Base-by-base conservation (phyloP, 2,888 invertebrate genomes). In the Erebia aethiops region DNA sequence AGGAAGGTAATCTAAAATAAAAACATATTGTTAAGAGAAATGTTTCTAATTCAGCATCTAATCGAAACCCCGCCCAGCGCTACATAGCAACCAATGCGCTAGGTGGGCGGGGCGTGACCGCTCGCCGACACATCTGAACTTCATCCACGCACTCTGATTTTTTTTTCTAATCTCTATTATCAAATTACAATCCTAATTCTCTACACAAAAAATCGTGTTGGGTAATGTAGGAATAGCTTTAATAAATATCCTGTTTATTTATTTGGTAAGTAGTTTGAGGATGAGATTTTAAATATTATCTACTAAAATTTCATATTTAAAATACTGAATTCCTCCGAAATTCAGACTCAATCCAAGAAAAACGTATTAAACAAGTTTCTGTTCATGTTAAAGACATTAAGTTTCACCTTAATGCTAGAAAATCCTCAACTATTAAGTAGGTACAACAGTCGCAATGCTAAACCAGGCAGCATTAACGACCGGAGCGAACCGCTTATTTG, bases 11-110 rank as follows among this genome's bases (percentile, higher is more conserved):
- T 35, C 35, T 35, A 7, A 35, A 35, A 35, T 35, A 35, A 7
- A 35, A 35, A 35, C 35, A 35, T 2, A 5, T 26, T 21, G 63
- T 62, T 74, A 64, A 69, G 56, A 66, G 61, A 68, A 70, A 71
- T 69, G 82, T 83, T 89, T 88, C 90, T 91, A 91, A 91, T 84
- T 81, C 81, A 77, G 76, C 86, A 87, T 91, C 92, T 91, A 92
- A 92, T 85, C 86, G 81, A 84, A 83, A 91, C 90, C 83, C 88
- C 92, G 90, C 92, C 92, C 91, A 83, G 80, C 86, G 83, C 82
- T 86, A 84, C 83, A 84, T 82, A 74, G 81, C 84, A 78, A 76
- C 93, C 93, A 92, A 92, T 92, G 72, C 87, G 85, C 79, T 79
- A 77, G 77, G 82, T 82, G 91, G 92, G 92, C 90, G 92, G 88